phyloP scores from a whole-genome alignment of 2,797 vertebrate genomes.

The Meda fulgida region DNA sequence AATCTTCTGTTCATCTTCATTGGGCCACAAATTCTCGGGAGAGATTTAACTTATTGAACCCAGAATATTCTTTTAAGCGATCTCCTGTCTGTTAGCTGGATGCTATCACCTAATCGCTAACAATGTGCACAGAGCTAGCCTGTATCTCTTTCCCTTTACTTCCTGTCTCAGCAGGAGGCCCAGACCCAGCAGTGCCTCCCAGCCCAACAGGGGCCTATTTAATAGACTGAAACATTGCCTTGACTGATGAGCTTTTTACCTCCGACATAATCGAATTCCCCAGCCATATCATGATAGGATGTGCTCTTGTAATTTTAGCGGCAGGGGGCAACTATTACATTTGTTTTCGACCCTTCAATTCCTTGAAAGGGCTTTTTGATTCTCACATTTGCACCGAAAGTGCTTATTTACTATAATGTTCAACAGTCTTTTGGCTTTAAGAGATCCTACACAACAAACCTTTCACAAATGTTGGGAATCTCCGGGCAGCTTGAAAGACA shows the following conservation, averaged over 20 bases:
- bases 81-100: conserved; percentile 37
- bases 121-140: conserved; percentile 3
- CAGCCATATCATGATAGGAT: conserved; percentile 53
- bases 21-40: neutral
- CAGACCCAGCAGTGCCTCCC: conserved; percentile 13
- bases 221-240: conserved; percentile 61
- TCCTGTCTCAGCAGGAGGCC: conserved; percentile 23
- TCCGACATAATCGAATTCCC: conserved; percentile 60
- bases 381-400: conserved; percentile 32
- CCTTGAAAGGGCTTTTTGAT: conserved; percentile 28
- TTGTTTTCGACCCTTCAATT: conserved; percentile 40
- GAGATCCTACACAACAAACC: conserved; percentile 30
- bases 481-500: conserved; percentile 28
- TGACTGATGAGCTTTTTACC: conserved; percentile 66
- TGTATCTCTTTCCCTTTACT: conserved; percentile 24
- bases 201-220: conserved; percentile 45
- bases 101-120: conserved; percentile 25
- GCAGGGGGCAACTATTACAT: conserved; percentile 44
- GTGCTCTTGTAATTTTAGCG: conserved; percentile 46
- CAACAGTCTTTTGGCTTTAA: conserved; percentile 33
- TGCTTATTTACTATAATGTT: conserved; percentile 59
- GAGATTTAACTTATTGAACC: neutral
- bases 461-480: conserved; percentile 43
- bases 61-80: neutral
- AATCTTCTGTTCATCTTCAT: neutral